phyloP scores from a whole-genome alignment of 2,888 invertebrate genomes.

The Cheilosia urbana region DNA sequence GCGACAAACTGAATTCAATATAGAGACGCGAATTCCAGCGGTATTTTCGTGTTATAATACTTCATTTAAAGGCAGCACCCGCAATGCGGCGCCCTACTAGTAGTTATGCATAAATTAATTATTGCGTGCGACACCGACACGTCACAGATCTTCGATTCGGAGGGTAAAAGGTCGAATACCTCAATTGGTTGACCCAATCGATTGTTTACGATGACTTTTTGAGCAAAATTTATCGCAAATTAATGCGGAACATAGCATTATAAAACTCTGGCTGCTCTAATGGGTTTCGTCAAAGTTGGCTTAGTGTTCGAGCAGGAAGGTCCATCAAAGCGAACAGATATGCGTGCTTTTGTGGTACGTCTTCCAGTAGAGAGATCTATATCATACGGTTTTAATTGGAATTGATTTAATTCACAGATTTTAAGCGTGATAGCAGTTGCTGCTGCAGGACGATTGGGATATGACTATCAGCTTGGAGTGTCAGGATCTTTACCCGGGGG shows the following conservation, averaged over 20 bases:
- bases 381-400: too few relatives aligned
- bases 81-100: slow-evolving; percentile 6
- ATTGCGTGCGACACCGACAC: not conserved
- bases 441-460: slow-evolving; percentile 41
- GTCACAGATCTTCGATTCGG: slow-evolving; percentile 3
- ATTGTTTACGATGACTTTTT: slow-evolving; percentile 7
- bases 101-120: slow-evolving; percentile 17
- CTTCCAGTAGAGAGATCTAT: not conserved
- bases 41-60: not conserved
- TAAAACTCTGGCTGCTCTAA: slow-evolving; percentile 16
- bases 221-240: slow-evolving; percentile 25
- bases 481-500: not conserved
- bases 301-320: not conserved
- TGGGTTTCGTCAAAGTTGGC: not conserved
- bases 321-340: slow-evolving; percentile 10
- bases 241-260: slow-evolving; percentile 24
- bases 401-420: slow-evolving; percentile 14
- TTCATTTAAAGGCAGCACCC: slow-evolving; percentile 18
- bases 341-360: slow-evolving; percentile 57
- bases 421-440: slow-evolving; percentile 39
- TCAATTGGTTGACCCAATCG: not conserved
- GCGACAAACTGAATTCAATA: slow-evolving; percentile 12
- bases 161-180: not conserved
- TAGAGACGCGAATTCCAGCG: not conserved
- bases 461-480: slow-evolving; percentile 33